Evolutionary conservation across 2,797 vertebrate species (phyloP), one percentile per base, ranked within the genome.

Genomic region (Sebastes nivosus): DNA sequence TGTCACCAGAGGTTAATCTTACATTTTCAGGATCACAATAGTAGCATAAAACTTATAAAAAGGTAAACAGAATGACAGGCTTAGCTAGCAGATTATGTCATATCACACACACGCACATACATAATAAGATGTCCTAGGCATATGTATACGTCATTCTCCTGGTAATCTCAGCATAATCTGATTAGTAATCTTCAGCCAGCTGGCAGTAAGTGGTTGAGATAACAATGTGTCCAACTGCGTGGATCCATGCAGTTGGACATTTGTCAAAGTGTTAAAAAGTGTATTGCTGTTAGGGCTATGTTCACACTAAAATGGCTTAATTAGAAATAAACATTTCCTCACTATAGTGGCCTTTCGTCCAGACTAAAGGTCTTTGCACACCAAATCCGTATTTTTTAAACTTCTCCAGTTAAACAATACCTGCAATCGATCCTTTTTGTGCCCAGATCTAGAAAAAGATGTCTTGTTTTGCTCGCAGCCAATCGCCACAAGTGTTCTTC

Each of bases 151-250:
- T 69, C 72, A 81, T 59, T 72, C 38, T 80, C 20, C 6, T 57
- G 14, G 18, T 89, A 89, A 93, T 89, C 89, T 84, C 58, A 55
- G 6, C 25, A 24, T 92, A 92, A 93, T 89, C 89, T 81, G 80
- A 90, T 91, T 71, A 87, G 74, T 79, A 74, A 72, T 59, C 79
- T 11, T 89, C 25, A 87, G 24, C 55, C 50, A 77, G 70, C 72
- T 90, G 67, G 80, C 27, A 77, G 32, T 90, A 88, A 93, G 67
- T 86, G 80, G 22, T 61, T 66, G 18, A 87, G 87, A 92, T 88
- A 89, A 46, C 59, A 64, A 16, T 66, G 38, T 66, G 32, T 52
- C 8, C 52, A 32, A 65, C 29, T 67, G 34, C 22, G 63, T 46
- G 42, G 46, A 50, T 20, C 18, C 24, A 27, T 24, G 60, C 63